phyloP scores from a whole-genome alignment of 2,113 vertebrate genomes.

The Ictalurus furcatus region DNA sequence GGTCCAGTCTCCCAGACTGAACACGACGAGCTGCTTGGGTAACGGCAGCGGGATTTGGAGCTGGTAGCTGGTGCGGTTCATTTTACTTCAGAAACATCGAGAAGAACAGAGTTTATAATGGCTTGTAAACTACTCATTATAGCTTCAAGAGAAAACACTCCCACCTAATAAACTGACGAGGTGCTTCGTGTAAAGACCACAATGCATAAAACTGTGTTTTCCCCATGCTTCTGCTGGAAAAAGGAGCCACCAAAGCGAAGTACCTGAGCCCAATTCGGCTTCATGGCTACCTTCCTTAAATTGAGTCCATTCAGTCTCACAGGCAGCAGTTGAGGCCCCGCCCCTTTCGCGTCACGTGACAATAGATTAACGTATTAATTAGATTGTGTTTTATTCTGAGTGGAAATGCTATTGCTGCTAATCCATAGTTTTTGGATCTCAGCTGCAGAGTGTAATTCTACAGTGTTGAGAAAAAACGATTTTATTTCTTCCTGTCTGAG shows the following conservation, averaged over 20 bases:
- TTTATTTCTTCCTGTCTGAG: neutral
- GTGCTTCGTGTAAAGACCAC: constrained; percentile 76
- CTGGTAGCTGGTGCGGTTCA: constrained; percentile 75
- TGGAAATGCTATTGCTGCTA: neutral
- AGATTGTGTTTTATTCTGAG: neutral
- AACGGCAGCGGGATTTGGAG: constrained; percentile 79
- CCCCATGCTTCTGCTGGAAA: constrained; percentile 56
- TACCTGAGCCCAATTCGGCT: neutral
- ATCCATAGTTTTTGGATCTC: neutral
- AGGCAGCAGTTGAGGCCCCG: neutral
- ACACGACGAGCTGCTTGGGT: constrained; percentile 80
- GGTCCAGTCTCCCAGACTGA: constrained; percentile 83
- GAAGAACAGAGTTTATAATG: neutral
- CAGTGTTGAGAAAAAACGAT: neutral
- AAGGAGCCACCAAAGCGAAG: neutral
- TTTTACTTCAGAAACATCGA: constrained; percentile 66
- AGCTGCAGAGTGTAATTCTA: neutral
- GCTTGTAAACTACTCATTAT: neutral
- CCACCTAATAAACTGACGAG: constrained; percentile 75
- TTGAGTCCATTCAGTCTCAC: neutral
- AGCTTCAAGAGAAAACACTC: neutral
- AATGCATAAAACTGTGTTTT: constrained; percentile 74
- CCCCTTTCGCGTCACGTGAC: neutral
- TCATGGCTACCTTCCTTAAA: neutral
- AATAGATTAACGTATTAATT: neutral